These are phyloP conservation scores for Tipula helvola DNA, from an alignment of 2,888 invertebrate genomes.

Conservation along the genomic window DNA sequence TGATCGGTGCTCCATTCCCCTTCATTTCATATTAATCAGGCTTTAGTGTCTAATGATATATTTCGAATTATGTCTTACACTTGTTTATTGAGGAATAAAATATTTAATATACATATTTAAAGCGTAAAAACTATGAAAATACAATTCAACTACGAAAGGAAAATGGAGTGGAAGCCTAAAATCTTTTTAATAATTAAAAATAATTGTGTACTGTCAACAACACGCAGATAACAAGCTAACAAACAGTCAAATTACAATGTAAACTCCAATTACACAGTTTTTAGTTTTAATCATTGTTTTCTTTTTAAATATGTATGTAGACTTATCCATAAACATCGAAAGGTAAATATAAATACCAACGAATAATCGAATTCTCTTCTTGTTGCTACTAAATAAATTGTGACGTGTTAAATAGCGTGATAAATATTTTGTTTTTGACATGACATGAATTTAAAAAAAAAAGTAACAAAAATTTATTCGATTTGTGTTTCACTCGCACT, in stretches of 20 bases:
- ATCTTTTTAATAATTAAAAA: not conserved
- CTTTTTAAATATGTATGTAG: not conserved
- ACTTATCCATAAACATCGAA: not conserved
- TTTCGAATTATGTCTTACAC: too few species aligned
- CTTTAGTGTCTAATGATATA: too few species aligned
- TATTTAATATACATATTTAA: too few species aligned
- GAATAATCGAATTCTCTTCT: not conserved
- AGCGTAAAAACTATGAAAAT: too few species aligned
- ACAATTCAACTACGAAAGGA: too few species aligned
- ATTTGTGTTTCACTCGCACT: conserved; percentile 22
- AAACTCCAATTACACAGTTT: not conserved
- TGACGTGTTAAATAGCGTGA: not conserved
- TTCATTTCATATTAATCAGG: too few species aligned
- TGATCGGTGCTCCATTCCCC: too few species aligned
- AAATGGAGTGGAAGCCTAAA: not conserved
- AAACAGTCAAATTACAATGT: not conserved
- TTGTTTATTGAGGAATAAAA: too few species aligned
- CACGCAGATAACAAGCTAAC: not conserved
- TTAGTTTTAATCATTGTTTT: not conserved
- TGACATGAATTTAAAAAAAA: not conserved
- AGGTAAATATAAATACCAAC: not conserved
- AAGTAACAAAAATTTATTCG: not conserved
- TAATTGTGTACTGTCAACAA: not conserved
- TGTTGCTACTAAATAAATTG: not conserved
- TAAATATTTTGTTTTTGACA: not conserved